Percentiles rank a stretch among this genome's conserved stretches.
Evolutionary conservation across 2,888 invertebrate species (phyloP).

Genomic region (Cephus pulcher): DNA sequence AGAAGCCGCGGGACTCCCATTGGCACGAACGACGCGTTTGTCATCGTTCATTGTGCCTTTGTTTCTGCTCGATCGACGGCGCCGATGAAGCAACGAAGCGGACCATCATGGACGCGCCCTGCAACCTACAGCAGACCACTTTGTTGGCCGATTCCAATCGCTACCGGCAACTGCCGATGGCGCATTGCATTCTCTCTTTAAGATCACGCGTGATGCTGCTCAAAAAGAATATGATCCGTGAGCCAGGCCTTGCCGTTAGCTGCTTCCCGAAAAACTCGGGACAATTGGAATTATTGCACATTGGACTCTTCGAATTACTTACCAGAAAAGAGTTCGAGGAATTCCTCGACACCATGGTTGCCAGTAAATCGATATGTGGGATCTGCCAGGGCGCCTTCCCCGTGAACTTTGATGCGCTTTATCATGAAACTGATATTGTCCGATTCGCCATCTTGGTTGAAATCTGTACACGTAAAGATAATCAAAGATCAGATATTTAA

Average conservation of each 20-base stretch:
- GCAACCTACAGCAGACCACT: conserved; percentile 22
- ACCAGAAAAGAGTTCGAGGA: conserved; percentile 95
- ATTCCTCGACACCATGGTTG: conserved; percentile 97
- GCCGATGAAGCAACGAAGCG: conserved; percentile 28
- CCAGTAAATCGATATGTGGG: conserved; percentile 88
- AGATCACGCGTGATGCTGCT: too few relatives aligned
- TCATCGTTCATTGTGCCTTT: conserved; percentile 25
- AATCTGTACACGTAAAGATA: conserved; percentile 73
- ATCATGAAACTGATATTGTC: conserved; percentile 96
- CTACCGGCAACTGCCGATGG: conserved; percentile 12
- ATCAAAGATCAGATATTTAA: neutral
- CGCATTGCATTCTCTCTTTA: neutral
- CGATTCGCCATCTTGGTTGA: conserved; percentile 88
- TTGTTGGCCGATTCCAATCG: conserved; percentile 22
- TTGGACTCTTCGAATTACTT: conserved; percentile 49
- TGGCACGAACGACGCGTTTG: too few relatives aligned
- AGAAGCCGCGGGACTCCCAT: too few relatives aligned
- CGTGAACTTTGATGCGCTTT: conserved; percentile 92
- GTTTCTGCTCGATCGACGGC: conserved; percentile 34
- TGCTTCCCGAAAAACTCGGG: too few relatives aligned
- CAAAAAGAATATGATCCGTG: too few relatives aligned
- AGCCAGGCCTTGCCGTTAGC: too few relatives aligned
- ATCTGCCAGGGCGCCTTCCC: conserved; percentile 83
- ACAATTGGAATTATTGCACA: too few relatives aligned
- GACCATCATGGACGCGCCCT: conserved; percentile 28